Conservation (phyloP, 2,888 invertebrate genomes). For the Carabus problematicus region DNA sequence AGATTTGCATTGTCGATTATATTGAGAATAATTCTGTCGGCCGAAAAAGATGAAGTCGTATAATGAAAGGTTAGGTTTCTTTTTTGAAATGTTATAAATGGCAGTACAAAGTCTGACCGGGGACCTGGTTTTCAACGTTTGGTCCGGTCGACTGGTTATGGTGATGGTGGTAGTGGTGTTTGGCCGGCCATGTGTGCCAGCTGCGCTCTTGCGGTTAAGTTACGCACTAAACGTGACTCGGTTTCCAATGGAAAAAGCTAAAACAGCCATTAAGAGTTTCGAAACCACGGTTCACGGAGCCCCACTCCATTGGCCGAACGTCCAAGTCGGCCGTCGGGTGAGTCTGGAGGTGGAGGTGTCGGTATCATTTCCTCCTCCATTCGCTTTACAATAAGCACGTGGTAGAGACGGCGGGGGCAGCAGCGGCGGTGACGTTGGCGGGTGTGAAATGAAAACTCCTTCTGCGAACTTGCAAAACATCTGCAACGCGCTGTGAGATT, state of each 20-base stretch:
- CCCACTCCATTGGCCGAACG: not conserved
- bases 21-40: too few species aligned
- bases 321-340: too few species aligned
- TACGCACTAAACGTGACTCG: slow-evolving; percentile 42
- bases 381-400: too few species aligned
- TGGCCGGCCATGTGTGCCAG: slow-evolving; percentile 38
- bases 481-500: slow-evolving; percentile 29
- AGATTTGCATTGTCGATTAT: too few species aligned
- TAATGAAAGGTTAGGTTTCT: too few species aligned
- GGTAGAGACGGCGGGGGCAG: too few species aligned
- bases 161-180: slow-evolving; percentile 20
- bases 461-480: slow-evolving; percentile 12
- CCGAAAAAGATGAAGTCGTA: too few species aligned
- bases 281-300: slow-evolving; percentile 27
- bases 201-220: slow-evolving; percentile 39
- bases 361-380: too few species aligned
- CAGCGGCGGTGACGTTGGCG: too few species aligned
- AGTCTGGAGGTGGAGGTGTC: too few species aligned
- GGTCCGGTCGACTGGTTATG: slow-evolving; percentile 5
- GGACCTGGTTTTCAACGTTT: not conserved
- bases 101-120: slow-evolving; percentile 14
- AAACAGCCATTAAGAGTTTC: slow-evolving; percentile 43
- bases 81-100: slow-evolving; percentile 41
- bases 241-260: slow-evolving; percentile 41
- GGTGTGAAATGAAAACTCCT: too few species aligned